Conservation (phyloP, 2,797 vertebrate species). For the Acanthis flammea region DNA sequence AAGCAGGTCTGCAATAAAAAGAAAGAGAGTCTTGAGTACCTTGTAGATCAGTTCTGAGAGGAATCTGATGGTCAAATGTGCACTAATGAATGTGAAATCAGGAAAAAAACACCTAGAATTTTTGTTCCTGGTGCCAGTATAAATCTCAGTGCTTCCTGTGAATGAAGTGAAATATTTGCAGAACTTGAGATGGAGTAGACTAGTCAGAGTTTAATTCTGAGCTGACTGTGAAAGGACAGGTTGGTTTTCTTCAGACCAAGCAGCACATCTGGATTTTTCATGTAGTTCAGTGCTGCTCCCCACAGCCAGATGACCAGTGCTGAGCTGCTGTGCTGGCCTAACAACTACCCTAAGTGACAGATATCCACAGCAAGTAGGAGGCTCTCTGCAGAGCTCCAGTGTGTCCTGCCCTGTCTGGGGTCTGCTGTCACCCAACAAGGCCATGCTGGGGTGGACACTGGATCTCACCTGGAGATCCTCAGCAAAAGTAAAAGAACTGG, state of each 20-base stretch:
- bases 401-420: fast-evolving
- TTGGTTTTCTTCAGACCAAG: not conserved
- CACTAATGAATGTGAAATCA: not conserved
- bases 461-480: fast-evolving
- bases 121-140: not conserved
- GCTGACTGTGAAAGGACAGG: not conserved
- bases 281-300: not conserved
- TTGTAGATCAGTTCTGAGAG: not conserved
- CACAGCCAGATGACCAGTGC: not conserved
- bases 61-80: not conserved
- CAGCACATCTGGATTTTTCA: not conserved
- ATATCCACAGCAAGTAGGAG: not conserved
- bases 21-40: not conserved
- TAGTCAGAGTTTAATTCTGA: not conserved
- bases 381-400: not conserved
- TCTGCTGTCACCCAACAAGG: not conserved
- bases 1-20: not conserved
- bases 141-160: not conserved
- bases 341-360: fast-evolving
- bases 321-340: not conserved
- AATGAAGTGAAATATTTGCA: not conserved
- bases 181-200: not conserved
- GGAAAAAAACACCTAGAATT: fast-evolving
- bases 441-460: fast-evolving
- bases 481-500: not conserved